Evolutionary conservation across 2,113 vertebrate genomes (phyloP).

Genomic region (Pseudopodoces humilis): DNA sequence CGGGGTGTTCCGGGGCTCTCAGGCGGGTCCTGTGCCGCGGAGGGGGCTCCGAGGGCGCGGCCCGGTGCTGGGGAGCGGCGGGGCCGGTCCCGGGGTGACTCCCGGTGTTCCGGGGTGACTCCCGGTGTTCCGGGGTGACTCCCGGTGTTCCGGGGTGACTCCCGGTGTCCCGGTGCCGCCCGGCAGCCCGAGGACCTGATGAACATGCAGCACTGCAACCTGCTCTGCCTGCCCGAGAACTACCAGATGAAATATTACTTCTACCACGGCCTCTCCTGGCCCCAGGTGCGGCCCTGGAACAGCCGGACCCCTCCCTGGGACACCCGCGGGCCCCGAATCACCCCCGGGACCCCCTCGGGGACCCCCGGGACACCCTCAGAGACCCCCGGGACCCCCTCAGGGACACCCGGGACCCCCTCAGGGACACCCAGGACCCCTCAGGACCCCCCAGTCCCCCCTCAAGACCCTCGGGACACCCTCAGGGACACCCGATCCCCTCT

Average conservation of each 20-base stretch:
- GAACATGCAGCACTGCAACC: conserved; percentile 18
- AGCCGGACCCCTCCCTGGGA: not conserved
- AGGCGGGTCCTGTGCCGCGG: not conserved
- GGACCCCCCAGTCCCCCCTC: too few species aligned
- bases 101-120: too few species aligned
- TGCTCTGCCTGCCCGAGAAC: conserved; percentile 1
- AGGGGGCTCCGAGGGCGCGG: not conserved
- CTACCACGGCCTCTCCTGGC: not conserved
- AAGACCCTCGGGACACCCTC: too few species aligned
- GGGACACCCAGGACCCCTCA: too few species aligned
- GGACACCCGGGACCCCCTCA: too few species aligned
- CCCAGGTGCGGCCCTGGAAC: not conserved
- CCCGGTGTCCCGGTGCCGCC: too few species aligned
- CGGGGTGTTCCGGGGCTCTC: not conserved
- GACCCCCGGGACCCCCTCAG: too few species aligned
- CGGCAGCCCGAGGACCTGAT: not conserved
- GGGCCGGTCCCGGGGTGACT: not conserved
- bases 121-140: too few species aligned
- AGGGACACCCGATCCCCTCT: too few species aligned
- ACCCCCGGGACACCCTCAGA: too few species aligned
- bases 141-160: not conserved
- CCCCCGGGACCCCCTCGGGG: too few species aligned
- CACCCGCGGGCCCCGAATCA: not conserved
- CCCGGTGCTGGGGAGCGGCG: not conserved
- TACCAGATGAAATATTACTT: not conserved